Percentiles rank a stretch among this genome's conserved stretches.
phyloP scores from a whole-genome alignment of 2,888 invertebrate genomes.

The Xestia rhomboidea region DNA sequence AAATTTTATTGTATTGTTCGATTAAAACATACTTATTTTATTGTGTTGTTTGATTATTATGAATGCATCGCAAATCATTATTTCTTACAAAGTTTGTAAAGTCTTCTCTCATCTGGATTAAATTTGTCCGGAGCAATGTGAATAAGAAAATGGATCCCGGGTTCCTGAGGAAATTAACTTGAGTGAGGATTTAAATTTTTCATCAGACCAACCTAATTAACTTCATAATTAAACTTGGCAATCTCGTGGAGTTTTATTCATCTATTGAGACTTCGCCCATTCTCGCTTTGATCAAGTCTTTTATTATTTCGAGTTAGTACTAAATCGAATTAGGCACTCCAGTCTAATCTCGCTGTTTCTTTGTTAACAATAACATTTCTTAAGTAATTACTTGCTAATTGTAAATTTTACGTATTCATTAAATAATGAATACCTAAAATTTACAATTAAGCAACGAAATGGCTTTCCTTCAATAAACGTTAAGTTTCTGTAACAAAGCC shows the following conservation, averaged over 20 bases:
- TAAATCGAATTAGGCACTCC: conserved; percentile 52
- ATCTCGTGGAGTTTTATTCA: conserved; percentile 81
- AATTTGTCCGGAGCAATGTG: conserved; percentile 80
- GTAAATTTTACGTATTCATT: too few species aligned
- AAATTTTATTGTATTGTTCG: neutral
- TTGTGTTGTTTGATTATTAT: neutral
- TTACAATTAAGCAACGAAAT: conserved; percentile 69
- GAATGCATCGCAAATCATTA: conserved; percentile 36
- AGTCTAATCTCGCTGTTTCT: conserved; percentile 56
- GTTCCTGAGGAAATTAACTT: conserved; percentile 86
- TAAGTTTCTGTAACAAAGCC: conserved; percentile 71
- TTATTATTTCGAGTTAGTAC: conserved; percentile 62
- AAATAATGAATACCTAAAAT: conserved; percentile 59
- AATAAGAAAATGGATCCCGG: conserved; percentile 82
- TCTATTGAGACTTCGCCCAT: conserved; percentile 78
- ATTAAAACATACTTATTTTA: neutral
- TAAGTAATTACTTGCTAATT: conserved; percentile 33
- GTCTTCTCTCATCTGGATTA: conserved; percentile 75
- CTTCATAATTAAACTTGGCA: conserved; percentile 88
- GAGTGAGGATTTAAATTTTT: conserved; percentile 88
- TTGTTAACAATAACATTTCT: conserved; percentile 57
- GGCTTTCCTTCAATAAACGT: conserved; percentile 70
- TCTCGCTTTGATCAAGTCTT: conserved; percentile 69
- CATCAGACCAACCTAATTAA: conserved; percentile 88
- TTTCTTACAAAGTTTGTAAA: conserved; percentile 39